A percentile compares a stretch with the other conserved stretches of the same genome.
phyloP scores from a whole-genome alignment of 1,140 invertebrate genomes.

The Monomorium pharaonis region DNA sequence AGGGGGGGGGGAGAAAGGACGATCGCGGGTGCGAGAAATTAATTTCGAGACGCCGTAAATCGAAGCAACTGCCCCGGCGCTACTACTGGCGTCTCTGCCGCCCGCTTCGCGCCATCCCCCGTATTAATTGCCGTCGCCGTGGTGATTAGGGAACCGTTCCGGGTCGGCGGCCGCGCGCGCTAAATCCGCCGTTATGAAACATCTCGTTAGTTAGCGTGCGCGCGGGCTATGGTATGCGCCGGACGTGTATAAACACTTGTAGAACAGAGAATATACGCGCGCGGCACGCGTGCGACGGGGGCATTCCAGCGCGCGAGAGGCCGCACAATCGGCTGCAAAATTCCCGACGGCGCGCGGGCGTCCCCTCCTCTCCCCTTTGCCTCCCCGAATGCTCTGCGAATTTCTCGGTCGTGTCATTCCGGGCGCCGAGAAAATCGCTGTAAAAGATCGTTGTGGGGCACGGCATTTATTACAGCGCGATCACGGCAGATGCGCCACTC shows the following conservation, averaged over 20 bases:
- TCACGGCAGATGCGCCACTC: neutral
- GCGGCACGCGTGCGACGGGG: neutral
- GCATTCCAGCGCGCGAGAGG: constrained; percentile 43
- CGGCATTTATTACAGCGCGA: neutral
- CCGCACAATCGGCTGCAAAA: constrained; percentile 34
- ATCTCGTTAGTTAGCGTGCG: constrained; percentile 62
- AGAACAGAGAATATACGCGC: neutral
- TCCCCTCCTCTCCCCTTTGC: neutral
- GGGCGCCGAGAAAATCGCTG: constrained; percentile 9
- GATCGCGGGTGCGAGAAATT: constrained; percentile 49
- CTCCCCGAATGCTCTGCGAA: neutral
- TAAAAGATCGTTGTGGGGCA: neutral
- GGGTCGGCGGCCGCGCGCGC: neutral
- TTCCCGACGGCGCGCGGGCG: constrained; percentile 1
- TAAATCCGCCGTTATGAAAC: constrained; percentile 68
- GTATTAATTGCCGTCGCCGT: constrained; percentile 65
- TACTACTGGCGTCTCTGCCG: constrained; percentile 9
- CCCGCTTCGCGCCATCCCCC: constrained; percentile 38
- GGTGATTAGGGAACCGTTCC: constrained; percentile 51
- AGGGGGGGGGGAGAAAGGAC: neutral
- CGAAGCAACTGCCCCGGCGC: constrained; percentile 45
- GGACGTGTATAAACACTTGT: constrained; percentile 21
- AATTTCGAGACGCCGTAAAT: constrained; percentile 62
- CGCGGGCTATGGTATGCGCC: constrained; percentile 17
- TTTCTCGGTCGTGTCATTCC: constrained; percentile 19